Base-by-base conservation (phyloP, 2,888 invertebrate genomes). In the Hylaea fasciaria region DNA sequence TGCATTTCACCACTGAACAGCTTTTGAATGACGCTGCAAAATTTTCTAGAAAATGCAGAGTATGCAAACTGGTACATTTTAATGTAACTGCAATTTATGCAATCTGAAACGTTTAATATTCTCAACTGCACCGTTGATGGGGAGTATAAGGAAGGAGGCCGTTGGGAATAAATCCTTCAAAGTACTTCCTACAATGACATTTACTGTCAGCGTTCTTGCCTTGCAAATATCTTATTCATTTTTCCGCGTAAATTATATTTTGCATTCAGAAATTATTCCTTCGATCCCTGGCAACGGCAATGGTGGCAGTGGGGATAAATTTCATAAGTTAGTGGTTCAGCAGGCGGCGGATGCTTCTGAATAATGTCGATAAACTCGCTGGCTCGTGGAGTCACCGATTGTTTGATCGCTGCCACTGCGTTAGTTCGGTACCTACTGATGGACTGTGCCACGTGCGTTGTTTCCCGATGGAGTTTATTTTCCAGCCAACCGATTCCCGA, bases 271-370 rank as follows among this genome's bases (percentile, higher is more conserved):
- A 37, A n/a, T 37, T 7, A 9, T 37, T 37, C 37, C 12, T 1
- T 12, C n/a, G n/a, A 37, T 12, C 37, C 10, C 3, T 9, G 11
- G 35, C 11, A 9, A 9, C 5, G 37, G n/a, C n/a, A n/a, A 10
- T n/a, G 10, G 10, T 44, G 8, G 44, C 22, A 45, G 45, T 39
- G 39, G 46, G 28, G 53, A n/a, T n/a, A n/a, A n/a, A n/a, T n/a
- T n/a, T n/a, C 46, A 47, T 47, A 40, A 4, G 13, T 28, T 37
- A 9, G 53, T 28, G n/a, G 52, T 11, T 13, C 32, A 51, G 32
- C 32, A 10, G 14, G 35, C 22, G 22, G 22, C 22, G 22, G 22
- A 22, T 22, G 17, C 17, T 22, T 17, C 12, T 22, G 16, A 17
- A 16, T 12, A 16, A n/a, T 29, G 45, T n/a, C 45, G 29, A 29